Evolutionary conservation across 2,797 vertebrate species (phyloP), one percentile per base, ranked within the genome.

Genomic region (Trachops cirrhosus): DNA sequence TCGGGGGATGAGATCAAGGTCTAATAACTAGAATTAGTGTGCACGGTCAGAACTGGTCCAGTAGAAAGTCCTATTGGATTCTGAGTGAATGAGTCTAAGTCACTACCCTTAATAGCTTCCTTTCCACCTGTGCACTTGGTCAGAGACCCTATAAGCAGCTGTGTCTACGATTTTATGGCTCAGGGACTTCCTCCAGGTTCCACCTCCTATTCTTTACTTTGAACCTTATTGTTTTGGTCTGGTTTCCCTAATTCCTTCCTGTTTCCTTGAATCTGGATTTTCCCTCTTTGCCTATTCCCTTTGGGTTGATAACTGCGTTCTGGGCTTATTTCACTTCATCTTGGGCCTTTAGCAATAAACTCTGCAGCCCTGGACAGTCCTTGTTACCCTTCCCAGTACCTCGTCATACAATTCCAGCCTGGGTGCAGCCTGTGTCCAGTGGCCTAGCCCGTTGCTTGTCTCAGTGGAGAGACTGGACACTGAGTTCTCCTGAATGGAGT

Each of bases 191-290:
- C 96, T 94, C 50, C 91, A 95, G 83, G 41, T 84, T 84, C 94
- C 39, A 80, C 92, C 93, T 97, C 95, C 95, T 85, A 97, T 97
- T 97, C 95, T 97, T 97, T 92, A 84, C 75, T 86, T 93, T 93
- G 91, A 97, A 97, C 97, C 83, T 80, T 95, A 97, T 97, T 97
- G 97, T 97, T 97, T 95, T 73, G 89, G 39, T 84, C 91, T 97
- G 83, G 70, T 96, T 97, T 96, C 96, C 96, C 96, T 96, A 77
- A 59, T 97, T 97, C 95, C 97, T 97, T 97, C 97, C 96, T 96
- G 97, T 89, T 95, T 96, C 96, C 96, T 91, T 96, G 86, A 85
- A 94, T 92, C 86, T 96, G 96, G 96, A 84, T 96, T 96, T 96
- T 80, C 94, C 96, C 92, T 92, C 91, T 75, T 94, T 95, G 82